These are phyloP conservation scores for Siniperca scherzeri DNA, from an alignment of 2,797 vertebrate genomes.

Conservation along the genomic window DNA sequence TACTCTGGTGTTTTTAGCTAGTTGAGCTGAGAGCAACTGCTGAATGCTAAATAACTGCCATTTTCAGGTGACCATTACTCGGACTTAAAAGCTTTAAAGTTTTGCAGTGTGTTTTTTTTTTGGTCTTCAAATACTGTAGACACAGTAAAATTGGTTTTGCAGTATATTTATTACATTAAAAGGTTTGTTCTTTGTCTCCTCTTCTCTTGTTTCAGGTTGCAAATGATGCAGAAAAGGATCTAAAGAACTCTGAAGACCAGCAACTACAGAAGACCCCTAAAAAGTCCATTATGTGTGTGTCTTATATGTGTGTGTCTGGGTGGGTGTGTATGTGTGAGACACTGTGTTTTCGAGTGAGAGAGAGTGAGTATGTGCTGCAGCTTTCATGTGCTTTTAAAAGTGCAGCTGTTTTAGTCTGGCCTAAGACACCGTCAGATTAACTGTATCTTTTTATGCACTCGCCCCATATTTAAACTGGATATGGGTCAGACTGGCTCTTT, in stretches of 20 bases:
- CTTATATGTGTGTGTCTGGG: constrained; percentile 20
- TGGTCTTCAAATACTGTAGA: constrained; percentile 1
- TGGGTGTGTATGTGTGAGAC: not conserved
- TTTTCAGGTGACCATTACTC: constrained; percentile 8
- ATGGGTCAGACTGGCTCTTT: constrained; percentile 75
- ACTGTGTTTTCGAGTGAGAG: not conserved
- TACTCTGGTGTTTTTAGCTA: constrained; percentile 33
- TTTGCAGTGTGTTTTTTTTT: not conserved
- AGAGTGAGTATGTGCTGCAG: not conserved
- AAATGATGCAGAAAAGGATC: constrained; percentile 17
- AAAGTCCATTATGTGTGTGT: not conserved
- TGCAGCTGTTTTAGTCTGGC: constrained; percentile 40
- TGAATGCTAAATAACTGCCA: constrained; percentile 28
- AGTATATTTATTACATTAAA: constrained; percentile 4
- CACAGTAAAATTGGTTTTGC: not conserved
- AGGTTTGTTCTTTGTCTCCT: constrained; percentile 34
- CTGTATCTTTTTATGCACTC: constrained; percentile 60
- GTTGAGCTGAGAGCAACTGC: constrained; percentile 12
- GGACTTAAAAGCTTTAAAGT: not conserved
- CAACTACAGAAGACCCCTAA: constrained; percentile 30
- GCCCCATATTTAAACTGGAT: constrained; percentile 66
- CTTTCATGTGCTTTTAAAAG: constrained; percentile 53
- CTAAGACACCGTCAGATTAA: constrained; percentile 52
- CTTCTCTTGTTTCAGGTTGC: constrained; percentile 48
- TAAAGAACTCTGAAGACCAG: constrained; percentile 29